Percentiles rank a stretch among this genome's conserved stretches.
Conservation (phyloP, 2,113 vertebrate species). For the Callorhinus ursinus region DNA sequence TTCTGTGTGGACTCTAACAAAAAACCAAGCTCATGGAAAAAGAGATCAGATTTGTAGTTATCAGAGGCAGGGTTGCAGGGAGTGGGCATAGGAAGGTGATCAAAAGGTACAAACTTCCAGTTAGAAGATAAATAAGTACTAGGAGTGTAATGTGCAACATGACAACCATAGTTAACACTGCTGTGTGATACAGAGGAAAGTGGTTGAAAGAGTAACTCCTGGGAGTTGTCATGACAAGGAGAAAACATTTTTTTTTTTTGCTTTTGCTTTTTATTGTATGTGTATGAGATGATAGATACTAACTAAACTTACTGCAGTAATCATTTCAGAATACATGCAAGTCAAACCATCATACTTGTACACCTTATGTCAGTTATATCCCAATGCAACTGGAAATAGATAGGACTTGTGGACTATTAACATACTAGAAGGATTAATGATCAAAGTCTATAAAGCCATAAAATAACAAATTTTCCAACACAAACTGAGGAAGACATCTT, state of each 20-base stretch:
- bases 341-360: background rate
- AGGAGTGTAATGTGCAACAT: background rate
- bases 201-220: background rate
- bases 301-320: background rate
- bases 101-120: background rate
- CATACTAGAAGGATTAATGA: background rate
- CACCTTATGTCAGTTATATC: background rate
- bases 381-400: background rate
- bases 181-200: background rate
- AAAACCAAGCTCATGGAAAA: background rate
- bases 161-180: background rate
- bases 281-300: background rate
- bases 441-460: background rate
- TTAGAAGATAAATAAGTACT: background rate
- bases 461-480: background rate
- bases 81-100: background rate
- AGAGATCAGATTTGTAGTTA: background rate
- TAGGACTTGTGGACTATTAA: background rate
- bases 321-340: background rate
- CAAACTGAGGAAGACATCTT: background rate
- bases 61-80: background rate
- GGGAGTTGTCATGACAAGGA: background rate
- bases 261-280: background rate
- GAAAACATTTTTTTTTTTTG: background rate
- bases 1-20: background rate